A percentile compares a stretch with the other conserved stretches of the same genome.
phyloP scores from a whole-genome alignment of 2,113 vertebrate species.

The Archilochus colubris region DNA sequence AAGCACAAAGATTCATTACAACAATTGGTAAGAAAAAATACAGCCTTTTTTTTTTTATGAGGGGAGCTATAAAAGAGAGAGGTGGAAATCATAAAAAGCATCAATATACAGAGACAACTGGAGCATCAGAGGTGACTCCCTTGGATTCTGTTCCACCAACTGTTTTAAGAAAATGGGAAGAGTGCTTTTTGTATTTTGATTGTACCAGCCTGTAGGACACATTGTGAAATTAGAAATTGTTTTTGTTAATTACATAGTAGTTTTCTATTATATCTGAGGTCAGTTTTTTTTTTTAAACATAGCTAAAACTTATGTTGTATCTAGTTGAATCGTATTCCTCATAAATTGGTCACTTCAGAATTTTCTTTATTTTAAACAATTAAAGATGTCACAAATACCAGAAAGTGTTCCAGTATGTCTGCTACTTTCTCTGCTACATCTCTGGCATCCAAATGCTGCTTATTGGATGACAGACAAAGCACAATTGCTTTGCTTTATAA shows the following conservation, averaged over 20 bases:
- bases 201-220: neutral
- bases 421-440: neutral
- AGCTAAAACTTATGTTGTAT: neutral
- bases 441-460: neutral
- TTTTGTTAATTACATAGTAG: neutral
- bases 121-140: neutral
- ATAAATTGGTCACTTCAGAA: neutral
- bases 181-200: neutral
- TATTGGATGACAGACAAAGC: neutral
- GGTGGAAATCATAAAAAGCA: neutral
- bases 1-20: slow-evolving; percentile 92
- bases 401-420: neutral
- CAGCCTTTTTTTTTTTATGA: too few relatives aligned
- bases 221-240: neutral
- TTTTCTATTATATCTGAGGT: neutral
- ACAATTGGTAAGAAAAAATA: slow-evolving; percentile 81
- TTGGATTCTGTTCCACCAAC: neutral
- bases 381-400: neutral
- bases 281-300: neutral
- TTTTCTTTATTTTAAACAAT: neutral
- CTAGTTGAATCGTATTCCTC: neutral
- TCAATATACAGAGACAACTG: neutral
- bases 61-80: neutral
- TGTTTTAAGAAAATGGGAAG: neutral
- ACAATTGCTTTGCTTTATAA: neutral